A percentile compares a stretch with the other conserved stretches of the same genome.
Evolutionary conservation across 2,113 vertebrate genomes (phyloP).

Genomic region (Elanoides forficatus): DNA sequence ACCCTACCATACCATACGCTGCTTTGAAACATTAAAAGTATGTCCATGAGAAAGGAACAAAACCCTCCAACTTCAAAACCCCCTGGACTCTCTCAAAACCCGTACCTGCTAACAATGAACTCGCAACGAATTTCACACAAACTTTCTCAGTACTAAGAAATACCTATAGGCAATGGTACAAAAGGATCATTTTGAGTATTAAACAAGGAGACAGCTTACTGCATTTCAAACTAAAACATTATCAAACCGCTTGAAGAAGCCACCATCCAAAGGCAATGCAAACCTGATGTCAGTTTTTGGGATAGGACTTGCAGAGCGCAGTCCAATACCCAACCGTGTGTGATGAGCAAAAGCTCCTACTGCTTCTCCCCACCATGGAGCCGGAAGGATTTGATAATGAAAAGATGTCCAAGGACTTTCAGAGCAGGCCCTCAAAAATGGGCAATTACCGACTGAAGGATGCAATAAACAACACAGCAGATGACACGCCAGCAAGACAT

Average conservation of each 20-base stretch:
- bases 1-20: neutral
- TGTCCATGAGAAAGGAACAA: neutral
- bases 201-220: neutral
- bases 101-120: neutral
- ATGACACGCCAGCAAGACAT: constrained; percentile 40
- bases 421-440: neutral
- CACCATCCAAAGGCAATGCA: neutral
- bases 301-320: constrained; percentile 4
- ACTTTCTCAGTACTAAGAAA: neutral
- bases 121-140: neutral
- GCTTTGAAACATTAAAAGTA: neutral
- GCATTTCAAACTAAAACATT: neutral
- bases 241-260: neutral
- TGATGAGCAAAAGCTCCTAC: neutral
- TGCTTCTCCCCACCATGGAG: constrained; percentile 16
- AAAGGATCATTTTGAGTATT: neutral
- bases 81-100: neutral
- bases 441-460: constrained; percentile 25
- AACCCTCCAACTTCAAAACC: neutral
- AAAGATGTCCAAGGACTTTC: neutral
- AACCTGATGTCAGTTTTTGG: constrained; percentile 18
- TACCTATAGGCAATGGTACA: neutral
- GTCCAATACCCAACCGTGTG: neutral
- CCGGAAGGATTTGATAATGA: neutral
- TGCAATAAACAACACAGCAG: constrained; percentile 35